Base-by-base conservation (phyloP, 2,888 invertebrate species). In the Stomorhina lunata region DNA sequence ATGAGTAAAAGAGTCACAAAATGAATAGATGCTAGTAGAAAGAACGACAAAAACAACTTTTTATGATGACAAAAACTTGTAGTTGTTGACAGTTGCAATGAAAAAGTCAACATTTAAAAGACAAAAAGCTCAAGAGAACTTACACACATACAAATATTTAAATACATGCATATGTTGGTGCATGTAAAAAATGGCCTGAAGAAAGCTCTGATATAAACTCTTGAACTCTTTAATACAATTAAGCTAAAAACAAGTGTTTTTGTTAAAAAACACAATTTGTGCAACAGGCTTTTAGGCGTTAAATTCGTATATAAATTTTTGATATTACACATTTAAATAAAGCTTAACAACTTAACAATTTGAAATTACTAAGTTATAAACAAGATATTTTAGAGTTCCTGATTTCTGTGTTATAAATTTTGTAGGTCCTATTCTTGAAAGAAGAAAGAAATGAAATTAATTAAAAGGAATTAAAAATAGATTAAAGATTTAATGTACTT, bases 51-150 rank as follows among this genome's bases (percentile, higher is more conserved):
- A 53, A 32, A 78, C 10, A 50, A 34, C 15, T 48, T 65, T 57
- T 65, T 65, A 65, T 72, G 63, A 43, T 40, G 48, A 40, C 57
- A 63, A 53, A 61, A 66, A 61, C 48, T 50, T 65, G 75, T 45
- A 53, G 75, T 69, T 68, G 81, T 69, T 73, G 73, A 81, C 78
- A 81, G 63, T 77, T 73, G 32, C 45, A 78, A 66, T 59, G 34
- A 1, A 32, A 53, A 53, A 81, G 63, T 48, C 69, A 71, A 66
- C 45, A 32, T n/a, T 27, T 61, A 25, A 61, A 6, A 50, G 29
- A 71, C 20, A 45, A 65, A 63, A 55, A 15, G 2, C 10, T 50
- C 6, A 20, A 5, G 6, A 40, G 10, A 22, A 9, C 12, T 40
- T 27, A 15, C 12, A 43, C 34, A 4, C 10, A 32, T 17, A 32